Evolutionary conservation across 1,140 invertebrate genomes (phyloP).

Genomic region (Drosophila auraria): DNA sequence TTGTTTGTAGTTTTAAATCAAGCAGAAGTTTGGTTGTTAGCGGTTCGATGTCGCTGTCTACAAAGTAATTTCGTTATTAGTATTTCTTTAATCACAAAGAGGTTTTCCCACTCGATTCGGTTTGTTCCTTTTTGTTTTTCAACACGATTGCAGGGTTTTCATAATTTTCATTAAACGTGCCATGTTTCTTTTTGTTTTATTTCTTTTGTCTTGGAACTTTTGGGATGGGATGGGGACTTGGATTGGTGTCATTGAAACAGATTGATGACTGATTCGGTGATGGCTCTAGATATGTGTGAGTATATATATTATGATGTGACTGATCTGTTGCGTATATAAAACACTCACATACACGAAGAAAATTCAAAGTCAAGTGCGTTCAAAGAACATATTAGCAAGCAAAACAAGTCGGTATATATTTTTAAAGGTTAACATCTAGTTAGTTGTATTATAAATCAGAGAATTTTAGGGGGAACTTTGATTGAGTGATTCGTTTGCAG

Average conservation of each 20-base stretch:
- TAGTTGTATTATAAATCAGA: conserved; percentile 9
- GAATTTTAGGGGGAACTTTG: conserved; percentile 13
- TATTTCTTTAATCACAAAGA: conserved; percentile 43
- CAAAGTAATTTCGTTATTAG: conserved; percentile 27
- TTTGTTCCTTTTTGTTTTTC: conserved; percentile 10
- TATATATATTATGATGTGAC: conserved; percentile 30
- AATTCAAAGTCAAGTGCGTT: conserved; percentile 37
- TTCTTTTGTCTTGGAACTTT: conserved; percentile 20
- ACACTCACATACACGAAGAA: conserved; percentile 35
- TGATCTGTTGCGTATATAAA: conserved; percentile 33
- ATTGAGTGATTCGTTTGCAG: conserved; percentile 24
- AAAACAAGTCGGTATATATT: conserved; percentile 45
- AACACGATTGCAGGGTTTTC: conserved; percentile 42
- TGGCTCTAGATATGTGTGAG: conserved; percentile 34
- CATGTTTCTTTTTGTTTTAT: conserved; percentile 62
- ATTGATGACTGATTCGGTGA: conserved; percentile 39
- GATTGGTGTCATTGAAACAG: conserved; percentile 19
- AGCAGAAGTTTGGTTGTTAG: conserved; percentile 55
- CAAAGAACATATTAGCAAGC: conserved; percentile 48
- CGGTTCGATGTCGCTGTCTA: conserved; percentile 43
- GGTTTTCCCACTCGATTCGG: conserved; percentile 34
- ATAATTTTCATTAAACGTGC: conserved; percentile 62
- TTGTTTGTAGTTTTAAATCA: conserved; percentile 48
- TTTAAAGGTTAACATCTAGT: conserved; percentile 29
- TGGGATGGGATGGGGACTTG: conserved; percentile 7